phyloP scores from a whole-genome alignment of 2,113 vertebrate species.

The Misgurnus mizolepis region DNA sequence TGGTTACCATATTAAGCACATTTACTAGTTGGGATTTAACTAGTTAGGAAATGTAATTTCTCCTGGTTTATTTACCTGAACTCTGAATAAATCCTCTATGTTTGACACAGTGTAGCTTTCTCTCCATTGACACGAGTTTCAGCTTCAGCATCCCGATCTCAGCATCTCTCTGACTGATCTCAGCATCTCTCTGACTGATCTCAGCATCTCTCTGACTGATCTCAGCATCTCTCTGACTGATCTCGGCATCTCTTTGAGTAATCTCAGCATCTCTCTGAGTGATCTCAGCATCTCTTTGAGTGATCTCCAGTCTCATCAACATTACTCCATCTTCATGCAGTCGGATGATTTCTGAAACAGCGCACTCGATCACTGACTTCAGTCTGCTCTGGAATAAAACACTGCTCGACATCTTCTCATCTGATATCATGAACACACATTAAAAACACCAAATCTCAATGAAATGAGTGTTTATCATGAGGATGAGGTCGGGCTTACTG shows the following conservation, averaged over 20 bases:
- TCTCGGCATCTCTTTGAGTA: conserved; percentile 63
- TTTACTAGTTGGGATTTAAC: no score
- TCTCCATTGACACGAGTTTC: not conserved
- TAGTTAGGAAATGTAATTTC: not conserved
- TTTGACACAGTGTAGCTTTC: not conserved
- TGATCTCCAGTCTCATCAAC: conserved; percentile 66
- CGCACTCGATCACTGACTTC: conserved; percentile 69
- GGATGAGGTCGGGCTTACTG: not conserved
- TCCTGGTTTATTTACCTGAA: conserved; percentile 63
- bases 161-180: conserved; percentile 10
- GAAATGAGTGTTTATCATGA: not conserved
- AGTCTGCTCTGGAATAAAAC: conserved; percentile 71
- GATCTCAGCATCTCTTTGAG: conserved; percentile 69
- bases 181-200: conserved; percentile 63
- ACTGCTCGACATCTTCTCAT: conserved; percentile 57
- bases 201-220: conserved; percentile 45
- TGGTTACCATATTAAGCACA: no score
- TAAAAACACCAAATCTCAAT: not conserved
- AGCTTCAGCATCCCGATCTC: not conserved
- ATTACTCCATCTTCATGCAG: conserved; percentile 73
- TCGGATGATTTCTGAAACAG: conserved; percentile 71
- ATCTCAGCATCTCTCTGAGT: conserved; percentile 61
- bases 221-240: conserved; percentile 3
- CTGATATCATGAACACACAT: conserved; percentile 13
- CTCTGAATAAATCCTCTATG: conserved; percentile 44